Evolutionary conservation across 2,888 invertebrate species (phyloP).

Genomic region (Cryptophagus acutangulus): DNA sequence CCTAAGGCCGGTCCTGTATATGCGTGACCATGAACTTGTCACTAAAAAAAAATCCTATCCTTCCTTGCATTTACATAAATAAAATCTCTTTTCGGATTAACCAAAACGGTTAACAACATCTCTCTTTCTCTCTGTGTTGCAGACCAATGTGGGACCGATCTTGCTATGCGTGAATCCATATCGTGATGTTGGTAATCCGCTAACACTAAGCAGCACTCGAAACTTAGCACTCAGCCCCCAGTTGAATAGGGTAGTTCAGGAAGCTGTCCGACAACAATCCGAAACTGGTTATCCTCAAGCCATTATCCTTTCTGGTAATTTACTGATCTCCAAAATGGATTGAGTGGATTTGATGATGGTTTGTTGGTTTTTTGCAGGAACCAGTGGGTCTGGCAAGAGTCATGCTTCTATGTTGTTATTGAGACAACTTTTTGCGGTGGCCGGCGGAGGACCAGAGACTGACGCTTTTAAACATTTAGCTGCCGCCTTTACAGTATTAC

Average conservation of each 20-base stretch:
- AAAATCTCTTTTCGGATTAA: constrained; percentile 20
- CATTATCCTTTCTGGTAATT: constrained; percentile 77
- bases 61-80: constrained; percentile 33
- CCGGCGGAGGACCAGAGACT: constrained; percentile 91
- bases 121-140: constrained; percentile 38
- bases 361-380: constrained; percentile 52
- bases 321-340: constrained; percentile 13
- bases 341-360: constrained; percentile 7
- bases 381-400: constrained; percentile 91
- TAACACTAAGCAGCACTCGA: constrained; percentile 74
- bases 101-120: background rate
- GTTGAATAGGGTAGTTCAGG: constrained; percentile 81
- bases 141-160: constrained; percentile 93
- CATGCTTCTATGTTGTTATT: constrained; percentile 87
- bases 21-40: constrained; percentile 39
- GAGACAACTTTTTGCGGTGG: constrained; percentile 86
- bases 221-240: constrained; percentile 71
- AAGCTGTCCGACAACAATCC: constrained; percentile 88
- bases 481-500: constrained; percentile 89
- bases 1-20: constrained; percentile 36
- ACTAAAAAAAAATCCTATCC: constrained; percentile 30
- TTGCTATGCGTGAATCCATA: constrained; percentile 86
- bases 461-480: constrained; percentile 95
- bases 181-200: constrained; percentile 79
- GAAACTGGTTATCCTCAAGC: constrained; percentile 96